Evolutionary conservation across 2,888 invertebrate genomes (phyloP), one percentile per base, ranked within the genome.

Genomic region (Eueremaeus valkanovi): DNA sequence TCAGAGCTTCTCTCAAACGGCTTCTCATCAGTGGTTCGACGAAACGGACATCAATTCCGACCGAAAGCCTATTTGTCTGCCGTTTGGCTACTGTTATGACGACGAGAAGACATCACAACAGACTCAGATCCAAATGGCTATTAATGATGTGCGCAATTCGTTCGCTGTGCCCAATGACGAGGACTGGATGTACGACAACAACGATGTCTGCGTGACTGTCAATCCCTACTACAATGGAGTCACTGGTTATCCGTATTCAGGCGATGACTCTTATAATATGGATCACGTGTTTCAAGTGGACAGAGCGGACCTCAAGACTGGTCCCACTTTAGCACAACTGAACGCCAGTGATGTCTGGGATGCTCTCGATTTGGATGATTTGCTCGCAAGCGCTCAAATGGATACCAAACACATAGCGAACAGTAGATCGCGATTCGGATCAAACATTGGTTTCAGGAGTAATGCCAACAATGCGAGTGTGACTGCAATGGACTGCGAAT

Each of bases 301-400:
- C 63, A 76, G 77, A 75, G 77, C 76, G 55, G 78, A 78, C 76
- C 75, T 76, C 72, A 73, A 78, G 21, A 77, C 78, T 24, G 80
- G 79, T 45, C 90, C 92, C 0, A 92, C 92, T 78, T 86, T 94
- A 75, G 92, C 92, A 0, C 93, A 93, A 82, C 84, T 94, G 73
- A 92, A 92, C 84, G 90, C 91, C 24, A 92, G 92, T 81, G 92
- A 92, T 79, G 92, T 29, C 1, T 63, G 58, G 40, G 76, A 76
- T 61, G 42, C 73, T 8, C 49, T 66, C 24, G 76, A 76, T 74
- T 61, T 75, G 9, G 73, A 76, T 29, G 76, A 76, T 29, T 24
- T 72, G 36, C 27, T 76, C 18, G 68, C 49, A 31, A 72, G 36
- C 45, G 36, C 74, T 61, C 40, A 74, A 24, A 70, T 58, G 73